These are phyloP conservation scores for Cepphus grylle DNA, from an alignment of 2,113 vertebrate genomes.

Conservation along the genomic window DNA sequence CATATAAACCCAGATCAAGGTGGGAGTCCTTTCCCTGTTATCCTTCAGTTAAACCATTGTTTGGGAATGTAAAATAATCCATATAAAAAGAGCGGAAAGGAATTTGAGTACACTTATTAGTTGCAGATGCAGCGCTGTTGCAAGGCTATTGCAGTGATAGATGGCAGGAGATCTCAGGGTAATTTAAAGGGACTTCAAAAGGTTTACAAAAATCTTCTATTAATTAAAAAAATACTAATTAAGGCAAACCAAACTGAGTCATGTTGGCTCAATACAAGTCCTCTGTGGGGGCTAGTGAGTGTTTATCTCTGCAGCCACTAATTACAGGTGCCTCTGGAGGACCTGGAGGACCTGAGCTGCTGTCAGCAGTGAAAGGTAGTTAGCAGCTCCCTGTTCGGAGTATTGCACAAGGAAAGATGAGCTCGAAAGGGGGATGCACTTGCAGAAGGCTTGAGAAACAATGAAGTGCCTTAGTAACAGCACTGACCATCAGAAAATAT, in stretches of 20 bases:
- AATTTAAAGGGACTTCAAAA: slow-evolving; percentile 17
- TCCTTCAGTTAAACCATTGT: background rate
- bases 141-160: background rate
- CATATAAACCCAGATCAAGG: slow-evolving; percentile 31
- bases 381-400: background rate
- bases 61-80: background rate
- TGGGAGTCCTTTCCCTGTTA: slow-evolving; percentile 25
- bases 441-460: background rate
- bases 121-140: background rate
- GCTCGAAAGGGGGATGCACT: background rate
- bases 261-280: background rate
- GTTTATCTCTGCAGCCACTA: background rate
- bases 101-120: background rate
- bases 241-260: background rate
- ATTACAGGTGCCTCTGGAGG: background rate
- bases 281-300: background rate
- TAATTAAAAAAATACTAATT: background rate
- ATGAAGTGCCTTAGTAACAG: background rate
- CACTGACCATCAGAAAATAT: background rate
- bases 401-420: background rate
- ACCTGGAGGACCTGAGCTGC: background rate
- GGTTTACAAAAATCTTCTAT: background rate
- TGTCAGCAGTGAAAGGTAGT: background rate
- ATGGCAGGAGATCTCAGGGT: background rate
- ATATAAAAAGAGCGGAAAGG: background rate